Percentiles rank a stretch among this genome's conserved stretches.
Evolutionary conservation across 2,797 vertebrate species (phyloP).

Genomic region (Luscinia megarhynchos): DNA sequence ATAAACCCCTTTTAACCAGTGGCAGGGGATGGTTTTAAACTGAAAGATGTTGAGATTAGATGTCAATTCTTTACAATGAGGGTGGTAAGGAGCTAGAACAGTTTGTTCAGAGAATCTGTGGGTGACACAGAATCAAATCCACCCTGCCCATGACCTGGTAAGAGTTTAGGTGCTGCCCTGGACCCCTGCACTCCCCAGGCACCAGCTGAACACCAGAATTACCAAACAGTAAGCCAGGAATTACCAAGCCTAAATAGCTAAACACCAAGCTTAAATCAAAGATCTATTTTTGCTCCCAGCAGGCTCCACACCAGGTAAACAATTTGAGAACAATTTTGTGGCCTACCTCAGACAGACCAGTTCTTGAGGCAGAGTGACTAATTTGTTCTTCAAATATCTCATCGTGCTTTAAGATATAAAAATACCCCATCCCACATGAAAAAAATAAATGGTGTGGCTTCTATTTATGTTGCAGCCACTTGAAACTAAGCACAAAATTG

Average conservation of each 20-base stretch:
- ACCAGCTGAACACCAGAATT: neutral
- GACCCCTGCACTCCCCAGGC: neutral
- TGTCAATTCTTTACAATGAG: neutral
- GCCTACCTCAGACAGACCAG: slow-evolving; percentile 60
- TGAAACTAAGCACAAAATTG: slow-evolving; percentile 56
- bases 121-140: neutral
- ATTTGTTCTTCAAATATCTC: slow-evolving; percentile 70
- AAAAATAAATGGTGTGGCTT: slow-evolving; percentile 42
- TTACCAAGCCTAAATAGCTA: slow-evolving; percentile 1
- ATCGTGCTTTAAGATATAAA: slow-evolving; percentile 52
- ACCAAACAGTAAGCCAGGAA: neutral
- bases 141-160: neutral
- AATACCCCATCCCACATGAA: slow-evolving; percentile 56
- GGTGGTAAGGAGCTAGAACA: neutral
- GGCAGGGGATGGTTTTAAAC: neutral
- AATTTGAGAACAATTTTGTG: slow-evolving; percentile 64
- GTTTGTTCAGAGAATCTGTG: neutral
- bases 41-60: neutral
- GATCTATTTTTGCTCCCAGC: slow-evolving; percentile 49
- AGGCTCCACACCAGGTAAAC: slow-evolving; percentile 62
- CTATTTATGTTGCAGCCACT: slow-evolving; percentile 61
- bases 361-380: slow-evolving; percentile 66
- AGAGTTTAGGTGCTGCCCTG: neutral
- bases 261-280: slow-evolving; percentile 16
- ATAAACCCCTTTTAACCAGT: neutral